These are phyloP conservation scores for Heliconius aoede DNA, from an alignment of 2,888 invertebrate species.

Conservation along the genomic window DNA sequence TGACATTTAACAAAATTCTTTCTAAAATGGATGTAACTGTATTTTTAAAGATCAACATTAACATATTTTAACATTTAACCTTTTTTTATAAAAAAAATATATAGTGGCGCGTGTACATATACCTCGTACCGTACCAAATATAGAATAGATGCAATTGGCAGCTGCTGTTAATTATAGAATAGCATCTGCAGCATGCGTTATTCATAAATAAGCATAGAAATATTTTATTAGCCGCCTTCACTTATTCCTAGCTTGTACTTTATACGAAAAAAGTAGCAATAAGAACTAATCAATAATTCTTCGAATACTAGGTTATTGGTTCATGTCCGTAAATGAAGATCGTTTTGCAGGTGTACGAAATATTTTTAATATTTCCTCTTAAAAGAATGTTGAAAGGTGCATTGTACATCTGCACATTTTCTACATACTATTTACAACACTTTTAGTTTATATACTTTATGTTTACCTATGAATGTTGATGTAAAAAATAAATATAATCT, in stretches of 20 bases:
- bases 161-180: slow-evolving; percentile 36
- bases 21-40: neutral
- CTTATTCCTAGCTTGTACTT: slow-evolving; percentile 1
- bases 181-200: slow-evolving; percentile 36
- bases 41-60: neutral
- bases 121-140: slow-evolving; percentile 35
- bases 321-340: slow-evolving; percentile 11
- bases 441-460: too few relatives aligned
- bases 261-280: slow-evolving; percentile 1
- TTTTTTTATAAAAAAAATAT: slow-evolving; percentile 11
- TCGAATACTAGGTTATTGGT: slow-evolving; percentile 24
- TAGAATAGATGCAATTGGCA: slow-evolving; percentile 40
- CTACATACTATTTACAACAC: neutral
- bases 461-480: neutral
- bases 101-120: slow-evolving; percentile 19
- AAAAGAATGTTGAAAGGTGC: slow-evolving; percentile 12
- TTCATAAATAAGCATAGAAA: slow-evolving; percentile 29
- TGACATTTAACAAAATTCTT: slow-evolving; percentile 14
- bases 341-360: slow-evolving; percentile 16
- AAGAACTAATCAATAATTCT: slow-evolving; percentile 1
- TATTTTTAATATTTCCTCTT: neutral
- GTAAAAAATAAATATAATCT: neutral
- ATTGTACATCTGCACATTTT: slow-evolving; percentile 11
- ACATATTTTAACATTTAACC: slow-evolving; percentile 18
- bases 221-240: slow-evolving; percentile 26